Conservation (phyloP, 2,888 invertebrate species). For the Stegophylla sp. region DNA sequence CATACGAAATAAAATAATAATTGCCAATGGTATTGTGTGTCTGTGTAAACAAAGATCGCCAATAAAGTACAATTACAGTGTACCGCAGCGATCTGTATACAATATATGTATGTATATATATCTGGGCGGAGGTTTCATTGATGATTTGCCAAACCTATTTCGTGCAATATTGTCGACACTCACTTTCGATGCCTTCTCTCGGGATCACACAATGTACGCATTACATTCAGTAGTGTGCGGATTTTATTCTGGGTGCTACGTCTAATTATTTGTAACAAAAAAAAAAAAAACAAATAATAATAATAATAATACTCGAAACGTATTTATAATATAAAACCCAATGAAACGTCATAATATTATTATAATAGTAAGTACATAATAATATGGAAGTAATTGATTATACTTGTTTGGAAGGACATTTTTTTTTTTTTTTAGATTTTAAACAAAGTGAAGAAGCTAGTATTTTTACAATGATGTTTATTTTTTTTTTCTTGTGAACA, state of each 20-base stretch:
- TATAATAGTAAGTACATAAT: background rate
- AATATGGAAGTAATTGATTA: background rate
- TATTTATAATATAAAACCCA: background rate
- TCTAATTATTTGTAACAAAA: background rate
- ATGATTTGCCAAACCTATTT: background rate
- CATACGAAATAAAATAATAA: conserved; percentile 42
- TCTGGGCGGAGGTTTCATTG: background rate
- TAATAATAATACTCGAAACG: too few relatives aligned
- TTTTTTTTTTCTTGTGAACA: too few relatives aligned
- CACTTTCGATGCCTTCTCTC: background rate
- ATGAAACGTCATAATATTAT: too few relatives aligned
- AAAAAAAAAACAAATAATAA: background rate
- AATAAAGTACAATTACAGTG: background rate
- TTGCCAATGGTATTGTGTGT: background rate
- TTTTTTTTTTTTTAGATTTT: too few relatives aligned
- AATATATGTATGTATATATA: background rate
- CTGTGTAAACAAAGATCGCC: background rate
- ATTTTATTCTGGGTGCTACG: background rate
- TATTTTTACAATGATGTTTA: too few relatives aligned
- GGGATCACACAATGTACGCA: background rate
- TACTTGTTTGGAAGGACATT: background rate
- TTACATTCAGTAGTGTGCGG: background rate
- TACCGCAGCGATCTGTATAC: background rate
- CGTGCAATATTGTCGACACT: conserved; percentile 1
- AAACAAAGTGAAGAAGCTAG: too few relatives aligned